Conservation (phyloP, 2,113 vertebrate genomes). For the Lagopus muta region DNA sequence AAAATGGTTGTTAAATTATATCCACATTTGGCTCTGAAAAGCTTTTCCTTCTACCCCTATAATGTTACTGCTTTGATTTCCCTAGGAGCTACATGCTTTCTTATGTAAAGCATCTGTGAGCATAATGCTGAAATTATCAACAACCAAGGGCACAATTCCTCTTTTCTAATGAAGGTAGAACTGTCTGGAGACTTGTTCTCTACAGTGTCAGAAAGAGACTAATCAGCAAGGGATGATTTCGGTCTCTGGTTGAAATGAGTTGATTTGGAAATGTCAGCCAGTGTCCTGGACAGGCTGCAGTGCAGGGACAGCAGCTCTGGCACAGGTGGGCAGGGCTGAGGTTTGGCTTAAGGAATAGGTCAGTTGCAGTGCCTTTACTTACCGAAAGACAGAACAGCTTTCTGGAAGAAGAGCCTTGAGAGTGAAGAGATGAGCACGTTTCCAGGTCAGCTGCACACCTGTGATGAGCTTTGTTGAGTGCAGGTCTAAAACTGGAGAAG, state of each 20-base stretch:
- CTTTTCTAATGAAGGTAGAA: background rate
- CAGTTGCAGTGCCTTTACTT: background rate
- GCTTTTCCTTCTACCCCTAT: background rate
- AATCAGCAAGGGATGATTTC: background rate
- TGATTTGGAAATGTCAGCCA: background rate
- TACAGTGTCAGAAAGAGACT: background rate
- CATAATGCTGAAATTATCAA: background rate
- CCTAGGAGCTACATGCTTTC: background rate
- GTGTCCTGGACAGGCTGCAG: fast-evolving
- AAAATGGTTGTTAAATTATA: background rate
- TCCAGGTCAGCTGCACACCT: fast-evolving
- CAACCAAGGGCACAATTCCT: background rate
- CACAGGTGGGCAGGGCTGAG: fast-evolving
- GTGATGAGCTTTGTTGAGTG: no score
- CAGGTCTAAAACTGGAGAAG: background rate
- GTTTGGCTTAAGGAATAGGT: fast-evolving
- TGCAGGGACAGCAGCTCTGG: background rate
- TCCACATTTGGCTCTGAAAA: background rate
- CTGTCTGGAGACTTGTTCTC: background rate
- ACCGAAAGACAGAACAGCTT: fast-evolving
- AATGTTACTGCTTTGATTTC: background rate
- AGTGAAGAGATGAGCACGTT: background rate
- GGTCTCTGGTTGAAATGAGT: background rate
- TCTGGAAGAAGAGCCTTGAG: background rate
- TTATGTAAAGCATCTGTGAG: background rate